Evolutionary conservation across 2,113 vertebrate species (phyloP).

Genomic region (Trogon surrucura): DNA sequence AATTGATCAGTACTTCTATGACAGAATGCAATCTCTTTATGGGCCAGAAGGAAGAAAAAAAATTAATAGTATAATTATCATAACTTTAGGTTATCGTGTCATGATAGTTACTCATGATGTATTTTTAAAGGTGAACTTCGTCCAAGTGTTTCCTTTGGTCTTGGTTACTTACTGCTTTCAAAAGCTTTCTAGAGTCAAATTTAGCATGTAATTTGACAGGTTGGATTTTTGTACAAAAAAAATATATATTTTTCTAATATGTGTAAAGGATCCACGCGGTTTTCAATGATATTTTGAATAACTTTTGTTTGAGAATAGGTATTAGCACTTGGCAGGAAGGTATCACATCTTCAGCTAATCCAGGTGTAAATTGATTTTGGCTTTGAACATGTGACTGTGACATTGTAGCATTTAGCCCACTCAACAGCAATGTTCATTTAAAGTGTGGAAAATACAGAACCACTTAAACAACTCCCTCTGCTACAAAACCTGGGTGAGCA

Average conservation of each 20-base stretch:
- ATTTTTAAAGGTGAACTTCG: neutral
- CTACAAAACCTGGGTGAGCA: neutral
- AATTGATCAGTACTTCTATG: neutral
- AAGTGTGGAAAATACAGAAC: neutral
- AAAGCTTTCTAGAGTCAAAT: neutral
- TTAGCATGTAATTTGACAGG: neutral
- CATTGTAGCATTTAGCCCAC: neutral
- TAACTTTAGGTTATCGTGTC: neutral
- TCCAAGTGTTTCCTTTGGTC: neutral
- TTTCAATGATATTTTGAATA: neutral
- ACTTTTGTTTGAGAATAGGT: neutral
- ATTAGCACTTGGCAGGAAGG: neutral
- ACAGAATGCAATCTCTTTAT: neutral
- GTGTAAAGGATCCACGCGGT: accelerated
- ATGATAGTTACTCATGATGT: neutral
- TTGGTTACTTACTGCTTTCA: neutral
- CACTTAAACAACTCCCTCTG: neutral
- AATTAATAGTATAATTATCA: neutral
- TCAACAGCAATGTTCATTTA: neutral
- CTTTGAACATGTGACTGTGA: neutral
- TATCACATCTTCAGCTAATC: neutral
- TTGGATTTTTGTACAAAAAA: neutral
- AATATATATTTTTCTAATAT: neutral
- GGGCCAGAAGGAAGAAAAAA: neutral
- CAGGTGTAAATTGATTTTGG: neutral